Base-by-base conservation (phyloP, 2,797 vertebrate genomes). In the Petrocephalus schoutedeni region DNA sequence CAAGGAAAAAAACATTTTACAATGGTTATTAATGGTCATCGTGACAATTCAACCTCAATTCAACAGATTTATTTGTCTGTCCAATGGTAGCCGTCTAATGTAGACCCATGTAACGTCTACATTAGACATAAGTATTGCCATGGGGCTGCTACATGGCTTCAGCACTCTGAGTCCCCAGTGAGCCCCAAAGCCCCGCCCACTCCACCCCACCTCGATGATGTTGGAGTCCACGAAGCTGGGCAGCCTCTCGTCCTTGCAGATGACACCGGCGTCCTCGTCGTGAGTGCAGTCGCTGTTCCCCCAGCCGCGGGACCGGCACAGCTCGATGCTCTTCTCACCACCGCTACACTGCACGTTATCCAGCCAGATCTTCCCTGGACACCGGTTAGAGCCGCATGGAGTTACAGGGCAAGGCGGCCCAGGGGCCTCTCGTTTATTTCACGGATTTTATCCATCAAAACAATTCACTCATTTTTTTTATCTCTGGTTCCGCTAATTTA, bases 211-310 rank as follows among this genome's bases (percentile, higher is more conserved):
- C 90, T 98, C 97, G 0, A 99, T 99, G 87, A 98, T 92, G 0
- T 99, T 99, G 51, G 97, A 96, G 90, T 99, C 97, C 28, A 95
- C 93, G 86, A 97, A 99, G 90, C 98, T 98, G 0, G 96, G 96
- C 23, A 99, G 96, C 90, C 96, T 96, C 92, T 99, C 97, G 0
- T 99, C 97, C 93, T 97, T 98, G 94, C 98, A 99, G 92, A 99
- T 91, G 0, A 99, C 97, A 0, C 98, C 98, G 0, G 98, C 98
- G 0, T 99, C 98, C 86, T 99, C 98, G 23, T 99, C 98, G 0
- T 99, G 98, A 84, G 98, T 99, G 92, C 98, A 99, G 95, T 99
- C 98, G 0, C 97, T 99, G 95, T 97, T 98, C 1, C 98, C 98
- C 98, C 98, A 99, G 87, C 98, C 98, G 1, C 97, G 96, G 28